A percentile compares a stretch with the other conserved stretches of the same genome.
phyloP scores from a whole-genome alignment of 2,797 vertebrate species.

The Pachyuromys duprasi region DNA sequence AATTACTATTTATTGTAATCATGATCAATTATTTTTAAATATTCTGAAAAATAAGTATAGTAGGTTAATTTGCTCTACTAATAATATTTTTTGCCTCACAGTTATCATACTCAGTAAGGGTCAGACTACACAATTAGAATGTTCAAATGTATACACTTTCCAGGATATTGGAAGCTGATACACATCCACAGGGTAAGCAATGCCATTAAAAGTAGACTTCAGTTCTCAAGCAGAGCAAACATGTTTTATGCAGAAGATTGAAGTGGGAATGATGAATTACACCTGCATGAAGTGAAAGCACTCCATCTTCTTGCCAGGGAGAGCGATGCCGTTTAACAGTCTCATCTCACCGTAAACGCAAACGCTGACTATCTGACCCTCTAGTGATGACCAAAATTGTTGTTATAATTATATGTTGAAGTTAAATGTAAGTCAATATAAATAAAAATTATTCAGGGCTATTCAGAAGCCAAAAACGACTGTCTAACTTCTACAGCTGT shows the following conservation, averaged over 20 bases:
- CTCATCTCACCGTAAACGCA: background rate
- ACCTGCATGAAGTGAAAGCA: background rate
- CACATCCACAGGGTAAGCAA: background rate
- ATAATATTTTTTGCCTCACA: background rate
- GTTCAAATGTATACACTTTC: background rate
- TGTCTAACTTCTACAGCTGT: constrained; percentile 6
- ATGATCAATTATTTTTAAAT: background rate
- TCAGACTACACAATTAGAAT: background rate
- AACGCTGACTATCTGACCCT: background rate
- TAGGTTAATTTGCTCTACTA: background rate
- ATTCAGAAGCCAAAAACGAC: background rate
- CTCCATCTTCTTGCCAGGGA: background rate
- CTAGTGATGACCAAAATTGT: background rate
- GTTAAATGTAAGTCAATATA: background rate
- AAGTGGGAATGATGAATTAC: background rate
- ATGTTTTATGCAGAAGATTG: background rate
- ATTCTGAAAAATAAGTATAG: background rate
- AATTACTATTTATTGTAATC: background rate
- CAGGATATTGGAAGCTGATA: background rate
- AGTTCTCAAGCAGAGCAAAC: background rate
- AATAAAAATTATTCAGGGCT: constrained; percentile 17
- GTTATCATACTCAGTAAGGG: background rate
- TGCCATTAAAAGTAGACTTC: background rate
- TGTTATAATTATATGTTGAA: background rate
- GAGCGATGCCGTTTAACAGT: background rate